A percentile compares a stretch with the other conserved stretches of the same genome.
phyloP scores from a whole-genome alignment of 2,797 vertebrate genomes.

The Anomalospiza imberbis region DNA sequence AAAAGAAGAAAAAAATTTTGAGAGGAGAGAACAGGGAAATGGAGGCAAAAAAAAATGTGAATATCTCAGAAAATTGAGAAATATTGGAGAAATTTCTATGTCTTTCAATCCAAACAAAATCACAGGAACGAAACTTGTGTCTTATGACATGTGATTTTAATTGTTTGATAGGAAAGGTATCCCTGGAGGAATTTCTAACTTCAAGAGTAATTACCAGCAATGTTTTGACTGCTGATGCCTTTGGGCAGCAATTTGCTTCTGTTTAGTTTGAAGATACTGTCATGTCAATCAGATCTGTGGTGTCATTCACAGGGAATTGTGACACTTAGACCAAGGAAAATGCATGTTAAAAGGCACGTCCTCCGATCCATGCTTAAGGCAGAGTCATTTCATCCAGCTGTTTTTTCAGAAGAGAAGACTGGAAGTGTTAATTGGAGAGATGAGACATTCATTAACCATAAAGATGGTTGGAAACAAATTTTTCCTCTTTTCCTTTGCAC shows the following conservation, averaged over 20 bases:
- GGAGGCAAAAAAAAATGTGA: neutral
- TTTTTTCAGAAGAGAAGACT: neutral
- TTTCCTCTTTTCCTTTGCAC: neutral
- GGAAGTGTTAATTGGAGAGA: neutral
- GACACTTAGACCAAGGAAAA: neutral
- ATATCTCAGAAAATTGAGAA: neutral
- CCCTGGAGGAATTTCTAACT: neutral
- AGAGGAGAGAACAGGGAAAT: neutral
- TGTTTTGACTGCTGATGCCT: neutral
- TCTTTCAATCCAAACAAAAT: neutral
- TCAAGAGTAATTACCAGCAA: slow-evolving; percentile 28
- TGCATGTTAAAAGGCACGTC: neutral
- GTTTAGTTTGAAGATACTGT: neutral
- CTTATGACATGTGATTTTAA: neutral
- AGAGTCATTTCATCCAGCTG: neutral
- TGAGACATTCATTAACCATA: neutral
- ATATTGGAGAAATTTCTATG: neutral
- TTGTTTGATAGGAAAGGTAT: neutral
- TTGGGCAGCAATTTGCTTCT: slow-evolving; percentile 25
- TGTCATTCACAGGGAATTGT: neutral
- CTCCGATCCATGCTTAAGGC: neutral
- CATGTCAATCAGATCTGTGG: neutral
- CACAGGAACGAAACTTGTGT: neutral
- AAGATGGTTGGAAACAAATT: neutral
- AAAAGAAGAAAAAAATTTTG: neutral